phyloP scores from a whole-genome alignment of 2,113 vertebrate genomes.

The Alosa alosa region DNA sequence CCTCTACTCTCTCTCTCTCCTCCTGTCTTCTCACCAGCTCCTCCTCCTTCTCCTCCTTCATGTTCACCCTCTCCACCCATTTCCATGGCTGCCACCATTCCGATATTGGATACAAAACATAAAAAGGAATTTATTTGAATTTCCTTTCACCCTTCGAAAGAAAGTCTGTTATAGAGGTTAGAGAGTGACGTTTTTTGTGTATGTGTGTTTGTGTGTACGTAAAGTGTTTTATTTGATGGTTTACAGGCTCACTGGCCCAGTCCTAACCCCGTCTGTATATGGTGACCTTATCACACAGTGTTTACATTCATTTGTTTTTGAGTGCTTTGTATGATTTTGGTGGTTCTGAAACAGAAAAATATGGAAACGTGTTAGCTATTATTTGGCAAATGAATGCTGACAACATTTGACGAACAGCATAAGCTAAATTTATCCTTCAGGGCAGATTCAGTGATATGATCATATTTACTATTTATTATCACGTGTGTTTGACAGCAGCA shows the following conservation, averaged over 20 bases:
- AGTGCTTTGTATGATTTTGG: neutral
- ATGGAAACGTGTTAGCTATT: neutral
- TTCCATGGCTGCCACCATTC: neutral
- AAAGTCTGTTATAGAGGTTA: neutral
- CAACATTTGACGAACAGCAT: neutral
- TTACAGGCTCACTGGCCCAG: neutral
- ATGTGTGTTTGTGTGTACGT: neutral
- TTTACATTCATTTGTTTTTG: neutral
- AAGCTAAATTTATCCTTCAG: neutral
- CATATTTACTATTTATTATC: neutral
- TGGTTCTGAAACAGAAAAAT: neutral
- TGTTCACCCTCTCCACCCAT: slow-evolving; percentile 19
- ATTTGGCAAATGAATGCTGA: neutral
- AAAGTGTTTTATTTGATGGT: neutral
- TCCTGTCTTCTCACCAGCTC: neutral
- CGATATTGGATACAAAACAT: neutral
- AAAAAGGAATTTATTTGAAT: too few species aligned
- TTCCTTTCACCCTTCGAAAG: neutral
- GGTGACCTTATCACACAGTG: neutral
- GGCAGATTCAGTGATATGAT: neutral
- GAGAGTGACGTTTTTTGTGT: neutral
- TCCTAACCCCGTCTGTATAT: neutral
- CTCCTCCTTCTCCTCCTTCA: too few species aligned
- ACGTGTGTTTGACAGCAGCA: neutral
- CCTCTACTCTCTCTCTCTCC: neutral